Base-by-base conservation (phyloP, 2,888 invertebrate species). In the Periphyllus acericola region DNA sequence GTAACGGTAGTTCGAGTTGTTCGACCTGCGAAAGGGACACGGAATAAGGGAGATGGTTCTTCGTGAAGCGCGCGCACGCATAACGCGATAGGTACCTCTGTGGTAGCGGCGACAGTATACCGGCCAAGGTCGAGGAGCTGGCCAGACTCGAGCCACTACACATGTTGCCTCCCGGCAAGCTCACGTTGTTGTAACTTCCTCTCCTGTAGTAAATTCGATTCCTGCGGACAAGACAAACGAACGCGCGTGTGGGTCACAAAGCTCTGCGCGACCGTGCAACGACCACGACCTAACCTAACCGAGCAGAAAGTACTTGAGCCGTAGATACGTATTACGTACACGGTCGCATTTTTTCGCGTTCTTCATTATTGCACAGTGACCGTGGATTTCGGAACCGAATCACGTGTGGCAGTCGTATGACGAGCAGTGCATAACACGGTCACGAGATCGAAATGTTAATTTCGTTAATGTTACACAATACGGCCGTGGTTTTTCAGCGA, bases 81-180 rank as follows among this genome's bases (percentile, higher is more conserved):
- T 32, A 52, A 81, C 81, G 6, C n/a, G 68, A 8, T 25, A 32
- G 21, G 60, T 87, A 89, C 72, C 90, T 89, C 60, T 90, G 90
- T 9, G 90, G 89, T n/a, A 89, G 86, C 1, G 90, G 90, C 25
- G 90, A 90, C 29, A 90, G 85, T 71, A 90, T 90, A 34, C 90
- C 90, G n/a, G 90, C 89, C 60, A 90, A 88, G 1, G 90, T 89
- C n/a, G 90, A 88, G 19, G 89, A 89, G n/a, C 86, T 81, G 32
- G 80, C 85, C 14, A 89, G 75, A 75, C 52, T 81, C n/a, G 88
- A 81, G 29, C 81, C 81, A 4, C 88, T 6, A 21, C 80, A 74
- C 75, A 86, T 74, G 68, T 74, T 86, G 19, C 86, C 72, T 5
- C 74, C 55, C 21, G 75, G 25, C 19, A 87, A 75, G 52, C 68